A percentile compares a stretch with the other conserved stretches of the same genome.
Evolutionary conservation across 1,140 invertebrate species (phyloP).

Genomic region (Meloidogyne hapla): DNA sequence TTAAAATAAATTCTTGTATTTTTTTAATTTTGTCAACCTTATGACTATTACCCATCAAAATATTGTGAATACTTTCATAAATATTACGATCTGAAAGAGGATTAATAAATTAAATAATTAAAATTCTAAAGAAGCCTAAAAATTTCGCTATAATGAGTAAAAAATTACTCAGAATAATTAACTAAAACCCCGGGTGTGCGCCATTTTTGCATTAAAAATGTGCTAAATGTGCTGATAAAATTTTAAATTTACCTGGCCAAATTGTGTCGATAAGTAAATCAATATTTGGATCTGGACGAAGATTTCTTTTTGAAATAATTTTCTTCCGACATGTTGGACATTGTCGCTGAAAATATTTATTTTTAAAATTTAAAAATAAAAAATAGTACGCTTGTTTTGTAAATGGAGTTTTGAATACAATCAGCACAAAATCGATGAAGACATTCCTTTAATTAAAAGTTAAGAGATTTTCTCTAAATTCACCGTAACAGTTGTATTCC

Average conservation of each 20-base stretch:
- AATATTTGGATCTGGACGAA: conserved; percentile 95
- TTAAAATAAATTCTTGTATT: background rate
- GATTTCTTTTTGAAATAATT: conserved; percentile 89
- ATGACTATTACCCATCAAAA: background rate
- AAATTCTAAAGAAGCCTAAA: too few relatives aligned
- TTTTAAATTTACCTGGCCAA: too few relatives aligned
- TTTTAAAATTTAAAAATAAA: background rate
- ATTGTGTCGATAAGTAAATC: conserved; percentile 81
- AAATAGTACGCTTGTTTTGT: conserved; percentile 81
- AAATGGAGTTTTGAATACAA: conserved; percentile 92
- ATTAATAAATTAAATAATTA: too few relatives aligned
- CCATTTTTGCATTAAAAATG: too few relatives aligned
- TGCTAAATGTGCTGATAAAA: too few relatives aligned
- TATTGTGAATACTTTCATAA: too few relatives aligned
- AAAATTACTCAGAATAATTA: too few relatives aligned
- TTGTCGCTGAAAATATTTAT: conserved; percentile 73
- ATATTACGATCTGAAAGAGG: too few relatives aligned
- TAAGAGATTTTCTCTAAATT: too few relatives aligned
- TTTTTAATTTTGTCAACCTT: background rate
- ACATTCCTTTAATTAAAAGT: conserved; percentile 76
- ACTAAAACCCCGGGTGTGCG: too few relatives aligned
- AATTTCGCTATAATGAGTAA: too few relatives aligned
- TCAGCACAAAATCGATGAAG: conserved; percentile 95
- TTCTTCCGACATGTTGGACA: conserved; percentile 98
- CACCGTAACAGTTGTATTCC: conserved; percentile 76